Base-by-base conservation (phyloP, 1,140 invertebrate species). In the Tribolium castaneum region DNA sequence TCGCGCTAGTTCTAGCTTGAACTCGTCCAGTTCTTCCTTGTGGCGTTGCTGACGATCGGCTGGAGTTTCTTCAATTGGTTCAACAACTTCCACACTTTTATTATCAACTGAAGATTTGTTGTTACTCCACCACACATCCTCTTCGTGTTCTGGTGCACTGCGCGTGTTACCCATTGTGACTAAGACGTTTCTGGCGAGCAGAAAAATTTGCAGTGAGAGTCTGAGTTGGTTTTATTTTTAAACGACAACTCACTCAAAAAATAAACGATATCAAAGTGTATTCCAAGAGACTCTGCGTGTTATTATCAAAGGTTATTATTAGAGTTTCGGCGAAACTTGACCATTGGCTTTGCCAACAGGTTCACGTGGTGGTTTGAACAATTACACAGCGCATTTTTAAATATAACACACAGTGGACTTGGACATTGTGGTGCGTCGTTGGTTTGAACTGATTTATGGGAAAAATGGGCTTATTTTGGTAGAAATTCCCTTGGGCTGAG, bases 1-100 rank as follows among this genome's bases (percentile, higher is more conserved):
- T 6, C 87, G 81, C 13, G 85, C 87, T 35, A 92, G 82, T 81
- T 92, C 88, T 79, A 89, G 89, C 75, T 86, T 88, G 78, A 92
- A 92, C 75, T 91, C 89, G 56, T 88, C 87, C 80, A 92, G 66
- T 78, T 82, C 82, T 70, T 75, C 66, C 75, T 75, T 52, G 59
- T 76, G 79, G 45, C 75, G 74, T 9, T 39, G 56, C n/a, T 54
- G 72, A 1, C 52, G 51, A 13, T 35, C 52, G 30, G 10, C n/a
- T 12, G 19, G 14, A 14, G 9, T 51, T 52, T 39, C 22, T 56
- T 39, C 35, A 2, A 6, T 30, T 9, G n/a, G 52, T 59, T 59
- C 39, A 7, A n/a, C 0, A 34, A n/a, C 34, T 13, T 73, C 19
- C 7, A 14, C 49, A 52, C 19, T 73, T 52, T 13, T 14, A 3